A percentile compares a stretch with the other conserved stretches of the same genome.
These are phyloP conservation scores for Bovichtus variegatus DNA, from an alignment of 2,797 vertebrate species.

Conservation along the genomic window DNA sequence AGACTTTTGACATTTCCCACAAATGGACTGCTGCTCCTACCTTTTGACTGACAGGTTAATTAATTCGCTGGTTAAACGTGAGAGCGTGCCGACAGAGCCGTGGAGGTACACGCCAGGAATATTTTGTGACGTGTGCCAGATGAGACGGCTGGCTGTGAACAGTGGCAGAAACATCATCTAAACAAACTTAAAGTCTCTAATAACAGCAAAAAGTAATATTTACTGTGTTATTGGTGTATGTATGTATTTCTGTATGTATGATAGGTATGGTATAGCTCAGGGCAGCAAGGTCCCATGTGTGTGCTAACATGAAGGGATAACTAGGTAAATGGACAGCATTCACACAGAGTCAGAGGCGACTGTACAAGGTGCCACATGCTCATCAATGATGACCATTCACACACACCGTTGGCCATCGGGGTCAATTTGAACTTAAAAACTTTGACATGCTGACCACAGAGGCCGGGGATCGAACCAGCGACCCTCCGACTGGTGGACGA, in stretches of 20 bases:
- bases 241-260: background rate
- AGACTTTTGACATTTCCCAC: conserved; percentile 24
- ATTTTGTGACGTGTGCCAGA: background rate
- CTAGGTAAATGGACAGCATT: too few species aligned
- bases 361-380: too few species aligned
- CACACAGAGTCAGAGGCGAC: too few species aligned
- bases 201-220: background rate
- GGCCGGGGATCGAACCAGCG: too few species aligned
- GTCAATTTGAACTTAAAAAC: too few species aligned
- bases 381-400: too few species aligned
- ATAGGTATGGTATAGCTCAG: background rate
- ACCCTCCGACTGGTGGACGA: too few species aligned
- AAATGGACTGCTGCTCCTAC: conserved; percentile 12
- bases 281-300: background rate
- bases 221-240: too few species aligned
- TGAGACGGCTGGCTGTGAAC: background rate
- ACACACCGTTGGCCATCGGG: too few species aligned
- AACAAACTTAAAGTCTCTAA: background rate
- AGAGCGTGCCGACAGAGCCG: background rate
- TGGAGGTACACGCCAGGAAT: background rate
- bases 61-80: conserved; percentile 15
- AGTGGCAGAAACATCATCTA: background rate
- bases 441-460: too few species aligned
- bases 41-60: conserved; percentile 9
- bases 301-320: background rate